Evolutionary conservation across 1,140 invertebrate genomes (phyloP).

Genomic region (Drosophila paulistorum): DNA sequence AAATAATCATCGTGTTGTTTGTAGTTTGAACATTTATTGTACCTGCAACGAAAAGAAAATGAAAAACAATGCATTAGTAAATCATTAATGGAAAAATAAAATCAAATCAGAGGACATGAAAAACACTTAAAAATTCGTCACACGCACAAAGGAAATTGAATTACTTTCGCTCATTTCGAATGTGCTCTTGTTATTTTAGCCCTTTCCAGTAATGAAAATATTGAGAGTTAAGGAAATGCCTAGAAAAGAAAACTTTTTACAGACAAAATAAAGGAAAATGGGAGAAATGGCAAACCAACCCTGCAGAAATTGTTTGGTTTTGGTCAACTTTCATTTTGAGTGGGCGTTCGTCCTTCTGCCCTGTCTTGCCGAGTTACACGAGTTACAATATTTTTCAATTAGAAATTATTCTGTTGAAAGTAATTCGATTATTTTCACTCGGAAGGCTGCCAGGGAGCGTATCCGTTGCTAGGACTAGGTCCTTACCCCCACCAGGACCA

Average conservation of each 20-base stretch:
- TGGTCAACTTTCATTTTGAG: conserved; percentile 15
- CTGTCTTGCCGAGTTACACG: conserved; percentile 46
- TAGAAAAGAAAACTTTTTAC: conserved; percentile 26
- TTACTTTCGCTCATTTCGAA: conserved; percentile 11
- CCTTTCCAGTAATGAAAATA: conserved; percentile 23
- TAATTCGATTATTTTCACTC: conserved; percentile 83
- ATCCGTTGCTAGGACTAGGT: conserved; percentile 39
- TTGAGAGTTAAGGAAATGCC: conserved; percentile 26
- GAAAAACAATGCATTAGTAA: neutral
- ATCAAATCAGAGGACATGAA: conserved; percentile 39
- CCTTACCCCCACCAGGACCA: neutral
- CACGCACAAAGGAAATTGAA: conserved; percentile 59
- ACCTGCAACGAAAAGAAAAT: conserved; percentile 30
- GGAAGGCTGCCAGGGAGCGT: conserved; percentile 56
- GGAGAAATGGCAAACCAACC: conserved; percentile 7
- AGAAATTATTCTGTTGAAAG: conserved; percentile 83
- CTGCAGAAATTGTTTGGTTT: conserved; percentile 14
- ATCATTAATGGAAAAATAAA: conserved; percentile 12
- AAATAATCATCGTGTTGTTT: no score
- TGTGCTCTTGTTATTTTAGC: conserved; percentile 1
- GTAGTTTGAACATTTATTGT: neutral
- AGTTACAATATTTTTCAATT: conserved; percentile 83
- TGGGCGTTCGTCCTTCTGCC: conserved; percentile 31
- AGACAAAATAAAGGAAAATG: neutral
- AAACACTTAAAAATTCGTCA: conserved; percentile 74